Base-by-base conservation (phyloP, 2,797 vertebrate genomes). In the Avahi laniger region DNA sequence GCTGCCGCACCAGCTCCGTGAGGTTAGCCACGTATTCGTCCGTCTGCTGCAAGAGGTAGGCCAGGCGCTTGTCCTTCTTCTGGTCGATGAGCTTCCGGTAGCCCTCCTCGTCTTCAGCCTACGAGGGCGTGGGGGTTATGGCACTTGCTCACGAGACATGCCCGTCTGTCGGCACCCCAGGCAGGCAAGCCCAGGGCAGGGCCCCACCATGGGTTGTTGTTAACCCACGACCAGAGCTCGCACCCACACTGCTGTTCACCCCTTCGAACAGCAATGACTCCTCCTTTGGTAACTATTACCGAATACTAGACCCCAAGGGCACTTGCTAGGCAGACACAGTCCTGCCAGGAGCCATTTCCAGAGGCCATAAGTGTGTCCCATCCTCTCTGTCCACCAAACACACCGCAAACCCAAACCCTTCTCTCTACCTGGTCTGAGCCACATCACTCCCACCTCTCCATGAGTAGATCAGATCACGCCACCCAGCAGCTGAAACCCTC, bases 51-150 rank as follows among this genome's bases (percentile, higher is more conserved):
- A 99, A 98, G 96, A 99, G 97, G 98, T 99, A 99, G 28, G 99
- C 99, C 98, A 99, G 97, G 20, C 99, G 99, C 98, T 99, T 99
- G 98, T 99, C 99, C 98, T 99, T 99, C 99, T 99, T 99, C 98
- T 99, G 99, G 96, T 99, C 99, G 0, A 99, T 99, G 5, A 99
- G 99, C 94, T 99, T 99, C 79, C 99, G 99, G 97, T 99, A 99
- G 0, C 99, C 99, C 90, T 99, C 99, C 97, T 99, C 99, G 88
- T 99, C 99, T 95, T 99, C 99, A 0, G 99, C 99, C 99, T 99
- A 87, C 8, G 2, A 18, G 17, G 15, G 30, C 0, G 22, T 12
- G 85, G 0, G 9, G 5, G 65, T 46, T 33, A 75, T 0, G 6
- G 33, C 0, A 0, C 4, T 38, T 41, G 84, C n/a, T 70, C 28